Conservation (phyloP, 2,113 vertebrate genomes). For the Salvator merianae region DNA sequence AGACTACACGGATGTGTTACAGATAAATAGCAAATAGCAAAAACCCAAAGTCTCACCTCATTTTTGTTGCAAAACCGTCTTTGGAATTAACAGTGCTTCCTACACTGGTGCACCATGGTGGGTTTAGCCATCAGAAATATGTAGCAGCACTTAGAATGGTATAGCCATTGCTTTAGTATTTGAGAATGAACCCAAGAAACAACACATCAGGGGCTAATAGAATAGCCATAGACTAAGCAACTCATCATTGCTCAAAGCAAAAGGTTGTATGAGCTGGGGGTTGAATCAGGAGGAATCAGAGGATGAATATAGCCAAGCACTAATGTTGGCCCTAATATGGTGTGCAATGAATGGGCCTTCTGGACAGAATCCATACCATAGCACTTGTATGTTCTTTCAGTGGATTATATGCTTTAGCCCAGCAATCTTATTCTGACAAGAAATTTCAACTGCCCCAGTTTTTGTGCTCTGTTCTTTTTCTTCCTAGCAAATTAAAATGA, state of each 20-base stretch:
- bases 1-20: too few relatives aligned
- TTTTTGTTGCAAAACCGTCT: not conserved
- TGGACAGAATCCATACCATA: too few relatives aligned
- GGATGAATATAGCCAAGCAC: too few relatives aligned
- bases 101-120: too few relatives aligned
- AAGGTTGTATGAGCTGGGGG: too few relatives aligned
- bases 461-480: not conserved
- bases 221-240: not conserved
- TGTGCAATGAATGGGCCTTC: not conserved
- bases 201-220: not conserved
- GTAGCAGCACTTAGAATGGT: not conserved
- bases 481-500: not conserved
- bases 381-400: not conserved
- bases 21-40: too few relatives aligned
- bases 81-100: not conserved
- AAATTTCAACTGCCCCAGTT: not conserved
- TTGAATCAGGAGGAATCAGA: too few relatives aligned
- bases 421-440: not conserved
- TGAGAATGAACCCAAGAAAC: not conserved
- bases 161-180: not conserved
- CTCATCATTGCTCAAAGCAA: not conserved
- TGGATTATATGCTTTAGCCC: not conserved
- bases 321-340: too few relatives aligned
- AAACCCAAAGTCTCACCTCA: too few relatives aligned
- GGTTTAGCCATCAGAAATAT: not conserved